Percentiles rank a stretch among this genome's conserved stretches.
These are phyloP conservation scores for Lypha dubia DNA, from an alignment of 2,888 invertebrate species.

Conservation along the genomic window DNA sequence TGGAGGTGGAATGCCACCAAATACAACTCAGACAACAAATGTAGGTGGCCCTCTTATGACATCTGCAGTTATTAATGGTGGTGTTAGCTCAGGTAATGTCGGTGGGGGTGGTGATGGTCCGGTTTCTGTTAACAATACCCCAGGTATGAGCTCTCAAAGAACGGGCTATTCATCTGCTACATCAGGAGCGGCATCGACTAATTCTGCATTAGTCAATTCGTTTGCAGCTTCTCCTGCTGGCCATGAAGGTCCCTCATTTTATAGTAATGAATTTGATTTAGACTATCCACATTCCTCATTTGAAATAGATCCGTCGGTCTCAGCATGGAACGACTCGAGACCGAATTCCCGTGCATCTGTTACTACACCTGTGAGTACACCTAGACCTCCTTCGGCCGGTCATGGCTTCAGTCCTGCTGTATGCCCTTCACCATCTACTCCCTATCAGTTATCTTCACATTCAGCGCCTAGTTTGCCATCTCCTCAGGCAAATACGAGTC, in stretches of 20 bases:
- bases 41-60: conserved; percentile 90
- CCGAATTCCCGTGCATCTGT: conserved; percentile 87
- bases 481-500: conserved; percentile 83
- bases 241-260: conserved; percentile 83
- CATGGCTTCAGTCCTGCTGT: conserved; percentile 85
- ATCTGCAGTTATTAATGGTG: conserved; percentile 88
- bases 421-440: conserved; percentile 84
- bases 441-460: conserved; percentile 83
- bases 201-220: conserved; percentile 80
- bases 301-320: conserved; percentile 83
- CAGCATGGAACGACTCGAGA: conserved; percentile 83
- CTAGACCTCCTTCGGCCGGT: conserved; percentile 86
- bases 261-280: conserved; percentile 86
- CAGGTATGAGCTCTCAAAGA: conserved; percentile 69
- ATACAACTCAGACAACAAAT: conserved; percentile 82
- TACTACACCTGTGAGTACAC: conserved; percentile 86
- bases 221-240: conserved; percentile 84
- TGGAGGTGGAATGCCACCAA: conserved; percentile 80
- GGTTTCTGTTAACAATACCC: conserved; percentile 21
- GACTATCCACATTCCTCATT: conserved; percentile 88
- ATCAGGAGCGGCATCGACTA: conserved; percentile 76
- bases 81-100: conserved; percentile 84
- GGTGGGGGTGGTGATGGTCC: conserved; percentile 79
- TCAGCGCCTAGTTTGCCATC: conserved; percentile 83
- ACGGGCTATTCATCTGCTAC: conserved; percentile 70